Conservation (phyloP, 2,888 invertebrate species). For the Anoplius nigerrimus region DNA sequence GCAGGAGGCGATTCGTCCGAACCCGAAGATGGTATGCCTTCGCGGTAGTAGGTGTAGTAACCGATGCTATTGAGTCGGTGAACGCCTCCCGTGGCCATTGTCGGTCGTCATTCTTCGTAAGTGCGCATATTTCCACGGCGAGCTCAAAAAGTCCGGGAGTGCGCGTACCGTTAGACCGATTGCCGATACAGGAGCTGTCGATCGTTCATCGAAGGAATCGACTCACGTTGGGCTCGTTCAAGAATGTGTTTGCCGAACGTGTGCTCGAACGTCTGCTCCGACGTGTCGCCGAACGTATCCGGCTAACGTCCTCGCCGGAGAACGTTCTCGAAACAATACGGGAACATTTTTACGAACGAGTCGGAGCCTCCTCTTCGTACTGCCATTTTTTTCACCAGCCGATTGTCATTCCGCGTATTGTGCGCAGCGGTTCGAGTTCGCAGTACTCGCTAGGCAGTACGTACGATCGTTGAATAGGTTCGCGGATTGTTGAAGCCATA, state of each 20-base stretch:
- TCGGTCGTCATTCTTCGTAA: neutral
- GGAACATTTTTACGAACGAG: too few relatives aligned
- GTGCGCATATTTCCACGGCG: neutral
- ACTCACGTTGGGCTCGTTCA: neutral
- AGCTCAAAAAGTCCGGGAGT: neutral
- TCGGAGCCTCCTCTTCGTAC: too few relatives aligned
- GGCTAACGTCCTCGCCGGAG: neutral
- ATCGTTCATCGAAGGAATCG: neutral
- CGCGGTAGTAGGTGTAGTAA: neutral
- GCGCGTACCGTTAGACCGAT: slow-evolving; percentile 1
- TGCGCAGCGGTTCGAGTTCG: too few relatives aligned
- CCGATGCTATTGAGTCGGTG: neutral
- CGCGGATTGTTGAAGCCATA: too few relatives aligned
- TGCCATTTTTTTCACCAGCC: too few relatives aligned
- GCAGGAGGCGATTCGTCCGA: neutral
- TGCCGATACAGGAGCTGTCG: neutral
- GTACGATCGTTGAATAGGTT: too few relatives aligned
- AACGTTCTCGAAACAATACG: neutral
- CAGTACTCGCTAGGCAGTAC: too few relatives aligned
- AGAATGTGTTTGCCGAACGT: neutral
- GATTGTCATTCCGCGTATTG: too few relatives aligned
- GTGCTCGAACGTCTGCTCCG: neutral
- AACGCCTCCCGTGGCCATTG: neutral
- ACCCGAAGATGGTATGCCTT: neutral
- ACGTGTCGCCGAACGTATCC: neutral